Evolutionary conservation across 1,140 invertebrate species (phyloP), one percentile per base, ranked within the genome.

Genomic region (Sinella curviseta): DNA sequence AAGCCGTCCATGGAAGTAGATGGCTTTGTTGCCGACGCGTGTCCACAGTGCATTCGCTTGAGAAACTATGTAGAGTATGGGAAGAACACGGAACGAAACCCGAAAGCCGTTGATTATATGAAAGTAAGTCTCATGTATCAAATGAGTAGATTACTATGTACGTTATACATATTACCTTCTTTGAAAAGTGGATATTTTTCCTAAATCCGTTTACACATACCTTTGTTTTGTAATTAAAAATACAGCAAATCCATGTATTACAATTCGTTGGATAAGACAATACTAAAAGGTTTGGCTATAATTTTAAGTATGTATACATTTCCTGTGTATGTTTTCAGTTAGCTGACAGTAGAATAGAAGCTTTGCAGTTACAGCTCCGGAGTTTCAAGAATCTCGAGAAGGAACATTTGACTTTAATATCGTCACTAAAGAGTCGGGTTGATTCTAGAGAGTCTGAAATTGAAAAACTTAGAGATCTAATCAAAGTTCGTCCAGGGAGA

Each of bases 281-380:
- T n/a, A n/a, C n/a, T n/a, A n/a, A n/a, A n/a, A n/a, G n/a, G n/a
- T n/a, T n/a, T n/a, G n/a, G n/a, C n/a, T 48, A 12, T 48, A 48
- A 60, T 60, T 12, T 26, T 26, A n/a, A 60, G n/a, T n/a, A n/a
- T n/a, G n/a, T n/a, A n/a, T n/a, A n/a, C n/a, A n/a, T n/a, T n/a
- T n/a, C n/a, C n/a, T n/a, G n/a, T n/a, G n/a, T n/a, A n/a, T n/a
- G n/a, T n/a, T 60, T 60, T 16, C 55, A 82, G 81, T 36, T 84
- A 0, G 74, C 81, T n/a, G 83, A 84, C 35, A 78, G 78, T 65
- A 35, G 83, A 33, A 84, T 84, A 16, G 81, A 84, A 65, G 81
- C 81, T 3, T 77, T 84, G 4, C 82, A 82, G 54, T 17, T 82
- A 31, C 81, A 82, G 60, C 75, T 78, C 26, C 67, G 80, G 0